A percentile compares a stretch with the other conserved stretches of the same genome.
These are phyloP conservation scores for Conus canariensis DNA, from an alignment of 2,888 invertebrate genomes.

Conservation along the genomic window DNA sequence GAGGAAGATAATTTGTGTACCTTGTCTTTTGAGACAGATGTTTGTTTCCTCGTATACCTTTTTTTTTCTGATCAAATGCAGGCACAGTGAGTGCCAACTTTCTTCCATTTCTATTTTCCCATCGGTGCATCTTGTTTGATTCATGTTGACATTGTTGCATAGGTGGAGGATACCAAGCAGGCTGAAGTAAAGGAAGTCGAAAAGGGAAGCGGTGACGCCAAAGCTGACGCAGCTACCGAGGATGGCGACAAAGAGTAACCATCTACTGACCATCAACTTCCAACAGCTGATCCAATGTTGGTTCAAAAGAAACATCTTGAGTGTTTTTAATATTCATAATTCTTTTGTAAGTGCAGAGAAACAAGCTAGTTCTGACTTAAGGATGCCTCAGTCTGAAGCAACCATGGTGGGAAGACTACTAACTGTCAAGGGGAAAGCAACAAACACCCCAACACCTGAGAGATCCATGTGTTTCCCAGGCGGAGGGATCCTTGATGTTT, in stretches of 20 bases:
- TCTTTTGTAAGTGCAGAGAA: conserved; percentile 25
- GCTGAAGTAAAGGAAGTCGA: conserved; percentile 20
- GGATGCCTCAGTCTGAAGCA: conserved; percentile 4
- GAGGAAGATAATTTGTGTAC: too few species aligned
- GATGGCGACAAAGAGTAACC: conserved; percentile 36
- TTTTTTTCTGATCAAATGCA: too few species aligned
- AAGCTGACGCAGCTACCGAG: conserved; percentile 47
- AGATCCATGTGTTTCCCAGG: not conserved
- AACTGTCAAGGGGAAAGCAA: not conserved
- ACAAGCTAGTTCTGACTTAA: conserved; percentile 16
- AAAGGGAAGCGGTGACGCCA: conserved; percentile 42
- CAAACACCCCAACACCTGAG: not conserved
- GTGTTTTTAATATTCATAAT: conserved; percentile 18
- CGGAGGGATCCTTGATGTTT: conserved; percentile 14
- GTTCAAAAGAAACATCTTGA: conserved; percentile 13
- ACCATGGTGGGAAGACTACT: not conserved
- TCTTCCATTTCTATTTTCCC: too few species aligned
- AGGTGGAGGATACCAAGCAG: conserved; percentile 29
- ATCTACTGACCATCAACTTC: not conserved
- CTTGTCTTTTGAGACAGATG: too few species aligned
- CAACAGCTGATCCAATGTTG: conserved; percentile 21
- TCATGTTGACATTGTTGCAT: too few species aligned
- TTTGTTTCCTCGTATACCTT: too few species aligned
- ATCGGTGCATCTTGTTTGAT: too few species aligned
- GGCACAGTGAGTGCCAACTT: too few species aligned